These are phyloP conservation scores for Rhodeus uyekii DNA, from an alignment of 2,797 vertebrate genomes.

Conservation along the genomic window DNA sequence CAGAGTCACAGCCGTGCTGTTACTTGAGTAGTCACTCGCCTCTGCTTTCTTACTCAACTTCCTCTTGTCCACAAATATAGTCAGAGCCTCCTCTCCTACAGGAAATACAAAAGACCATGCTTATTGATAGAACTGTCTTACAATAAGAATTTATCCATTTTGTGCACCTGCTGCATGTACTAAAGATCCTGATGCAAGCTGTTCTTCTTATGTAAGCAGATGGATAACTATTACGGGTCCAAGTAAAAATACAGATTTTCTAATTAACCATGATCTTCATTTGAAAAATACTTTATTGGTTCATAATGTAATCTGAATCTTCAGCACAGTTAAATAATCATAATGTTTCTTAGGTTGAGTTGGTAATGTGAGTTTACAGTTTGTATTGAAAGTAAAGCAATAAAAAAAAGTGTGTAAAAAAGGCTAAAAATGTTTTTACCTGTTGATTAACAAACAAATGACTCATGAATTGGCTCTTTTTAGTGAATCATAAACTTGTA, in stretches of 20 bases:
- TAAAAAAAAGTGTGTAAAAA: background rate
- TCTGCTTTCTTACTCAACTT: slow-evolving; percentile 91
- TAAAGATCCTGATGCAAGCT: background rate
- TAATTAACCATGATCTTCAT: background rate
- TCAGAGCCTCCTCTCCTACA: slow-evolving; percentile 95
- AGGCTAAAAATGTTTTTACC: background rate
- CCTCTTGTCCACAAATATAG: slow-evolving; percentile 96
- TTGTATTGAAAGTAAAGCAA: background rate
- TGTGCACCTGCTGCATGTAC: background rate
- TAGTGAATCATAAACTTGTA: background rate
- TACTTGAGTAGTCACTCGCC: slow-evolving; percentile 81
- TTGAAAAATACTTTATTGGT: background rate
- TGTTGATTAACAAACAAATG: background rate
- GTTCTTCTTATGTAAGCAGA: background rate
- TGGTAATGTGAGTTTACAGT: background rate
- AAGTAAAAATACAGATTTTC: background rate
- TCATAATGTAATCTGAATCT: background rate
- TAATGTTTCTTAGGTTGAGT: background rate
- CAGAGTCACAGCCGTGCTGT: slow-evolving; percentile 86
- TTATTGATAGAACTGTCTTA: background rate
- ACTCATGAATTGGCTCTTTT: background rate
- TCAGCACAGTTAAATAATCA: background rate
- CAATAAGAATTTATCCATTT: background rate
- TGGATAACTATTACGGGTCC: background rate
- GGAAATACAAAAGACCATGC: background rate